Evolutionary conservation across 1,140 invertebrate species (phyloP), one percentile per base, ranked within the genome.

Genomic region (Magallana angulata): DNA sequence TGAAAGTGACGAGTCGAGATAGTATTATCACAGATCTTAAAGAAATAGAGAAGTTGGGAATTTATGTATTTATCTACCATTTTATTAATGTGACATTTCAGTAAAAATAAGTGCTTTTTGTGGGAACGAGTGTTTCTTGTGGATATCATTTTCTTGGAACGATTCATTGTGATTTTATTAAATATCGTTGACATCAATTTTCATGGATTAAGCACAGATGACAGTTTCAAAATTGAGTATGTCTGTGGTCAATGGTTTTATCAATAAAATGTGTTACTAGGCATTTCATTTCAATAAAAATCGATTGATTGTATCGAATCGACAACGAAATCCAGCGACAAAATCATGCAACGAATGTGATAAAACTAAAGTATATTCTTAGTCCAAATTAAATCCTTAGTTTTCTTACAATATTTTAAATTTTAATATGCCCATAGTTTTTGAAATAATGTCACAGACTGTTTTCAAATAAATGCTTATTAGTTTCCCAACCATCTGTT

Each of bases 301-400:
- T 89, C 92, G 93, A 90, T 87, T 90, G 16, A 90, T 95, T 90
- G 94, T 14, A 90, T 90, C 57, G 92, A 93, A 48, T 85, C 85
- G 60, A 91, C 89, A 57, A 90, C 84, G 0, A 93, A 88, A 87
- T 91, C 58, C 86, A 36, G 0, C 1, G 0, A 36, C 1, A 36
- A 36, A 36, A 36, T 36, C 36, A 36, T 36, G 36, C 36, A 36
- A 36, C 36, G 36, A 36, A 36, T 36, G 36, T 36, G 36, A 36
- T 36, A 36, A 36, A 36, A 36, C 4, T 36, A 36, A 1, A 36
- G 36, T 36, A 36, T 36, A 3, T 36, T 36, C 36, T 36, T 36
- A 36, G 36, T 36, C 36, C 36, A n/a, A 58, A 89, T 8, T 95
- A 95, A 89, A 93, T 98, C 91, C 95, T 97, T 92, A 95, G 36